Conservation (phyloP, 1,140 invertebrate genomes). For the Melipona quadrifasciata region DNA sequence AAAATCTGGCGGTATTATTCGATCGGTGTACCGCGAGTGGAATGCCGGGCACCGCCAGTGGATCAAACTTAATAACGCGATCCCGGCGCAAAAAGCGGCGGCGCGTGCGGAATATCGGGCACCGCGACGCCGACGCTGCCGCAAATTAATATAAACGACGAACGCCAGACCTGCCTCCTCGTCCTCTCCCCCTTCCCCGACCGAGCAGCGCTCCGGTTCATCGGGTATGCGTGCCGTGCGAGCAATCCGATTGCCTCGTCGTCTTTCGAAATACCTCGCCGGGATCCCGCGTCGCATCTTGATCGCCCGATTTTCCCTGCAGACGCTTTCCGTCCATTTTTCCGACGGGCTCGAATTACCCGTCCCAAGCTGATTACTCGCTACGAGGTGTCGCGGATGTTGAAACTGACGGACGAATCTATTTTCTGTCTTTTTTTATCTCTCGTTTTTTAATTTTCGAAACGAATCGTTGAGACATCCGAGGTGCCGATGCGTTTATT, state of each 20-base stretch:
- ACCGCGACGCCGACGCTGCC: slow-evolving; percentile 66
- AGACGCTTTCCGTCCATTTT: slow-evolving; percentile 27
- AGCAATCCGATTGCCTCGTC: slow-evolving; percentile 67
- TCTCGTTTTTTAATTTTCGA: too few species aligned
- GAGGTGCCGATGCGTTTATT: too few species aligned
- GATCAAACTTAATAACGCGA: slow-evolving; percentile 80
- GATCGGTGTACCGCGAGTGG: slow-evolving; percentile 74
- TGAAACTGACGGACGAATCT: too few species aligned
- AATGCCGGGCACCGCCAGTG: slow-evolving; percentile 75
- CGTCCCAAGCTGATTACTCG: slow-evolving; percentile 8
- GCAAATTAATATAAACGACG: slow-evolving; percentile 74
- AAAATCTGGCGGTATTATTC: slow-evolving; percentile 79
- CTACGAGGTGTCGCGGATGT: not conserved
- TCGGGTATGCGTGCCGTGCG: slow-evolving; percentile 68
- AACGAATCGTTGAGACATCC: too few species aligned
- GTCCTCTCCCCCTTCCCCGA: not conserved
- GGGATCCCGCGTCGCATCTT: slow-evolving; percentile 55
- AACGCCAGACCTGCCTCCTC: slow-evolving; percentile 9
- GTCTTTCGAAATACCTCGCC: slow-evolving; percentile 57
- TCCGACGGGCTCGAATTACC: not conserved
- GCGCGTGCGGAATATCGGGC: slow-evolving; percentile 69
- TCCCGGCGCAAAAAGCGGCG: slow-evolving; percentile 65
- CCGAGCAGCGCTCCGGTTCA: slow-evolving; percentile 55
- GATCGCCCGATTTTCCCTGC: slow-evolving; percentile 52
- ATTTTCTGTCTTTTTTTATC: too few species aligned